These are phyloP conservation scores for Druceiella hillmani DNA, from an alignment of 2,888 invertebrate species.

Conservation along the genomic window DNA sequence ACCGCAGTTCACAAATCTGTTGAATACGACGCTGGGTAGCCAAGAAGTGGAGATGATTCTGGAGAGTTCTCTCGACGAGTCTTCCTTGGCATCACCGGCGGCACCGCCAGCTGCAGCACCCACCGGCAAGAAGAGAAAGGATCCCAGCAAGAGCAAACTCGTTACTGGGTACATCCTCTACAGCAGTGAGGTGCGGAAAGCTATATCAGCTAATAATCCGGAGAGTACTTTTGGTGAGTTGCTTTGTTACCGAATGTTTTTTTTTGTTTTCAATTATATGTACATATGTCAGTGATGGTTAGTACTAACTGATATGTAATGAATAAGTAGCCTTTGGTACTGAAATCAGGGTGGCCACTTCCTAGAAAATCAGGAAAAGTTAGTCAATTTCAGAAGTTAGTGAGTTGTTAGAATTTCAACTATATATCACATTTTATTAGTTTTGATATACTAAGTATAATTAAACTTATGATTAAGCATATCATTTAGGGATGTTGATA, in stretches of 20 bases:
- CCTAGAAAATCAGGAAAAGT: too few species aligned
- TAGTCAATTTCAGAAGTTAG: too few species aligned
- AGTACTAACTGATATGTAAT: too few species aligned
- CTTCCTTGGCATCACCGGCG: conserved; percentile 75
- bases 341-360: too few species aligned
- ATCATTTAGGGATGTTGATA: too few species aligned
- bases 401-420: too few species aligned
- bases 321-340: too few species aligned
- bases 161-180: conserved; percentile 97
- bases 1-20: conserved; percentile 56
- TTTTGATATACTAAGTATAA: too few species aligned
- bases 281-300: neutral
- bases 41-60: conserved; percentile 60
- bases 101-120: conserved; percentile 48
- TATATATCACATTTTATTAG: too few species aligned
- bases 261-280: conserved; percentile 55
- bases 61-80: conserved; percentile 79
- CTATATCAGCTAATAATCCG: conserved; percentile 90
- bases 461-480: too few species aligned
- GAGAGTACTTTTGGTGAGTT: conserved; percentile 89
- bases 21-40: conserved; percentile 47
- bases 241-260: conserved; percentile 57
- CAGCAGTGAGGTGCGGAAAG: conserved; percentile 92
- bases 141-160: conserved; percentile 65
- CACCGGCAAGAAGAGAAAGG: conserved; percentile 40